These are phyloP conservation scores for Oreochromis mossambicus DNA, from an alignment of 2,797 vertebrate species.

Conservation along the genomic window DNA sequence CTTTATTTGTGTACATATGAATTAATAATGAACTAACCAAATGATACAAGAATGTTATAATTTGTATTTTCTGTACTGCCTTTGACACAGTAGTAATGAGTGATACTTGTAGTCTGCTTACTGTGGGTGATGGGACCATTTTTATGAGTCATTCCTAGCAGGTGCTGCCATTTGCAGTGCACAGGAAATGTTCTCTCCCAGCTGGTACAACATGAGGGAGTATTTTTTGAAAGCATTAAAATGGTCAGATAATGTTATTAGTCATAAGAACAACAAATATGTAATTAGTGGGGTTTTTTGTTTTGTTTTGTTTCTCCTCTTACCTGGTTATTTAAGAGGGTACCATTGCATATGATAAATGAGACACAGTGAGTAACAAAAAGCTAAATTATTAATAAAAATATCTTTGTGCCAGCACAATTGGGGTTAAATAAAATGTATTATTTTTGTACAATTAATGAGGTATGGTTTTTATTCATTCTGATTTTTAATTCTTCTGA, in stretches of 20 bases:
- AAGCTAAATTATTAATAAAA: background rate
- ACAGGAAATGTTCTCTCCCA: background rate
- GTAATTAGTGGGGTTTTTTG: fast-evolving
- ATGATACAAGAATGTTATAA: background rate
- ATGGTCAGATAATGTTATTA: background rate
- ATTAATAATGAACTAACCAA: background rate
- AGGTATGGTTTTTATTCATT: background rate
- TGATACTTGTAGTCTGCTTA: background rate
- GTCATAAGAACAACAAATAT: background rate
- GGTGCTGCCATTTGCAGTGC: background rate
- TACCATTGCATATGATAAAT: background rate
- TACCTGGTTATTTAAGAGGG: background rate
- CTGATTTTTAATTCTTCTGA: background rate
- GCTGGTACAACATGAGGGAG: background rate
- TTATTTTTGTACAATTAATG: background rate
- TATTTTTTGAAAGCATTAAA: background rate
- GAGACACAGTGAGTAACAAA: background rate
- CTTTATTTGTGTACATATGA: conserved; percentile 44
- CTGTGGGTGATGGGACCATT: conserved; percentile 8
- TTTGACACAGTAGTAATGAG: background rate
- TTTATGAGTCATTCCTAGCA: conserved; percentile 14
- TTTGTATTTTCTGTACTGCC: conserved; percentile 7
- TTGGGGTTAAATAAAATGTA: background rate
- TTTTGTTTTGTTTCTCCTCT: background rate
- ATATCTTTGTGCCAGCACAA: background rate